Conservation (phyloP, 2,797 vertebrate species). For the Pampus argenteus region DNA sequence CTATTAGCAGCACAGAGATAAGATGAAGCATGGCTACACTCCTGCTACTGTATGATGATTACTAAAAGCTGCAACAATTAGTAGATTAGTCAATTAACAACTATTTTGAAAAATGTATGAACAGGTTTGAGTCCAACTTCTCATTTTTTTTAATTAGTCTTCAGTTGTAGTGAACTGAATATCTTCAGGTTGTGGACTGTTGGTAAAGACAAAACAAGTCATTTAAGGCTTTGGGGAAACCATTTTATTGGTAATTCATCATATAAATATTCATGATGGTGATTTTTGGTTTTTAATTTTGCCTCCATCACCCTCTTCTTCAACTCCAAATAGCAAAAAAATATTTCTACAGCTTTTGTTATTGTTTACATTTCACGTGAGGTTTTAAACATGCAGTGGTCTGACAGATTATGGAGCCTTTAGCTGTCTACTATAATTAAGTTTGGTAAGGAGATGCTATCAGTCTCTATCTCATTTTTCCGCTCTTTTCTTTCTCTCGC, state of each 20-base stretch:
- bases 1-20: too few species aligned
- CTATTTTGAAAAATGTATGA: too few species aligned
- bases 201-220: too few species aligned
- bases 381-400: constrained; percentile 52
- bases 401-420: constrained; percentile 60
- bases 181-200: too few species aligned
- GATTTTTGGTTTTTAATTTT: constrained; percentile 31
- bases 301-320: not conserved
- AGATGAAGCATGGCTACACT: too few species aligned
- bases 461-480: constrained; percentile 80
- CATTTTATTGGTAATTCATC: not conserved
- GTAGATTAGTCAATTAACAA: too few species aligned
- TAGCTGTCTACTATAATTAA: constrained; percentile 81
- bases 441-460: constrained; percentile 83
- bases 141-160: too few species aligned
- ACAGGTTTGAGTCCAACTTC: too few species aligned
- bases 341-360: constrained; percentile 52
- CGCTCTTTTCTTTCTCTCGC: constrained; percentile 47
- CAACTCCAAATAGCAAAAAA: constrained; percentile 34
- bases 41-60: too few species aligned
- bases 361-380: constrained; percentile 68
- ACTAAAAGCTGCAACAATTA: too few species aligned
- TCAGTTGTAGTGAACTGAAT: too few species aligned
- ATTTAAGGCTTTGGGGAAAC: too few species aligned
- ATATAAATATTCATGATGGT: constrained; percentile 14